phyloP scores from a whole-genome alignment of 2,797 vertebrate genomes.

The Mormyrops attenuatus region DNA sequence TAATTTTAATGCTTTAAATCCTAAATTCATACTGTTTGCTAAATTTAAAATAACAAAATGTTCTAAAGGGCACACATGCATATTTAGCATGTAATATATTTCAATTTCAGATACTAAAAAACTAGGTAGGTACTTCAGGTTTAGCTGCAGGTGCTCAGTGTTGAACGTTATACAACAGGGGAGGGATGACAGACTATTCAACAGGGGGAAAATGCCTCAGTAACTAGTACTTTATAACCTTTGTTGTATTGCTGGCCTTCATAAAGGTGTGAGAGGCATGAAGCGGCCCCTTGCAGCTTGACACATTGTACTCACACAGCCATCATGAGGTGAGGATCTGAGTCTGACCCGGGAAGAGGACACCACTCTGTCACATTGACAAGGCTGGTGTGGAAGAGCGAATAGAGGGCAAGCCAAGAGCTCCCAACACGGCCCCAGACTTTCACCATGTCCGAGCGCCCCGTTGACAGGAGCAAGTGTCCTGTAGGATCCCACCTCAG shows the following conservation, averaged over 20 bases:
- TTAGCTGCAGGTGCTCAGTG: background rate
- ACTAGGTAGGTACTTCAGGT: too few species aligned
- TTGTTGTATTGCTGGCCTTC: background rate
- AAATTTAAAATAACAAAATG: too few species aligned
- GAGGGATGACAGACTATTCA: background rate
- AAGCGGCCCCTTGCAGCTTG: background rate
- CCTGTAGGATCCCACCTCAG: slow-evolving; percentile 73
- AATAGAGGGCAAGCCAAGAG: slow-evolving; percentile 63
- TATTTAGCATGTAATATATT: background rate
- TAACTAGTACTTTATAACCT: background rate
- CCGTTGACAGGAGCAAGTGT: slow-evolving; percentile 62
- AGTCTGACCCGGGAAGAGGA: slow-evolving; percentile 56
- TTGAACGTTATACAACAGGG: background rate
- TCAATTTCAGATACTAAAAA: too few species aligned
- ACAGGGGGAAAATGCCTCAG: background rate
- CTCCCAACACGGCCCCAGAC: slow-evolving; percentile 56
- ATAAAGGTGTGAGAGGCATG: background rate
- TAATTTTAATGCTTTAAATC: background rate
- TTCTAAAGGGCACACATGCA: too few species aligned
- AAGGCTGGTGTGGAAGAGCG: slow-evolving; percentile 57
- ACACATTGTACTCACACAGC: slow-evolving; percentile 56
- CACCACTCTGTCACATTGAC: slow-evolving; percentile 66
- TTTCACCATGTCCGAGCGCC: slow-evolving; percentile 63
- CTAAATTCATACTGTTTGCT: background rate
- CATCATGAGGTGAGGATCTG: slow-evolving; percentile 65